These are phyloP conservation scores for Hydrocynus forskahlii DNA, from an alignment of 2,797 vertebrate species.

Conservation along the genomic window DNA sequence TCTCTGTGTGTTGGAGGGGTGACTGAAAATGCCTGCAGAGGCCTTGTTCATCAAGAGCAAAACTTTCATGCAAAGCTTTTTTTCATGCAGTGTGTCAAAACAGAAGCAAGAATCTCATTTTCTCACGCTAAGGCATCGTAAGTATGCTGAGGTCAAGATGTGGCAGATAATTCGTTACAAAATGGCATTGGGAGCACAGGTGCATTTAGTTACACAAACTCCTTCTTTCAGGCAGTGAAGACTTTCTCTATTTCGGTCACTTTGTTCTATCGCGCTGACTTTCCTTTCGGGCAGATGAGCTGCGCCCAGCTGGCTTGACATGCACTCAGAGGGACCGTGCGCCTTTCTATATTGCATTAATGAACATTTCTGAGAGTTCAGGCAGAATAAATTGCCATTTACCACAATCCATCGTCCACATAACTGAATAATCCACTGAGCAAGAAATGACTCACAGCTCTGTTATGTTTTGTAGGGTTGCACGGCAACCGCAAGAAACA, in stretches of 20 bases:
- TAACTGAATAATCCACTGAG: constrained; percentile 31
- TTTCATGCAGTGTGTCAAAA: constrained; percentile 30
- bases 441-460: constrained; percentile 53
- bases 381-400: constrained; percentile 18
- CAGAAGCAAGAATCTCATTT: constrained; percentile 22
- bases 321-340: background rate
- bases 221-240: constrained; percentile 52
- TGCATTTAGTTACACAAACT: constrained; percentile 69
- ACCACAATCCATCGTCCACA: constrained; percentile 19
- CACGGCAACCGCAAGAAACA: constrained; percentile 53
- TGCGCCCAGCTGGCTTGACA: background rate
- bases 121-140: constrained; percentile 37
- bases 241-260: constrained; percentile 51
- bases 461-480: constrained; percentile 53
- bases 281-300: background rate
- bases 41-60: constrained; percentile 31
- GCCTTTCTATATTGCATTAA: background rate
- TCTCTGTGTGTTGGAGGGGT: background rate
- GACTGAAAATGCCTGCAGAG: constrained; percentile 1
- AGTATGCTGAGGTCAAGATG: constrained; percentile 66
- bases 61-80: constrained; percentile 30
- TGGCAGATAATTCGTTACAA: constrained; percentile 65
- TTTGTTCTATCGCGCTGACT: constrained; percentile 41
- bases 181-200: constrained; percentile 65
- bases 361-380: constrained; percentile 12